phyloP scores from a whole-genome alignment of 2,888 invertebrate species.

The Herminia tarsipennalis region DNA sequence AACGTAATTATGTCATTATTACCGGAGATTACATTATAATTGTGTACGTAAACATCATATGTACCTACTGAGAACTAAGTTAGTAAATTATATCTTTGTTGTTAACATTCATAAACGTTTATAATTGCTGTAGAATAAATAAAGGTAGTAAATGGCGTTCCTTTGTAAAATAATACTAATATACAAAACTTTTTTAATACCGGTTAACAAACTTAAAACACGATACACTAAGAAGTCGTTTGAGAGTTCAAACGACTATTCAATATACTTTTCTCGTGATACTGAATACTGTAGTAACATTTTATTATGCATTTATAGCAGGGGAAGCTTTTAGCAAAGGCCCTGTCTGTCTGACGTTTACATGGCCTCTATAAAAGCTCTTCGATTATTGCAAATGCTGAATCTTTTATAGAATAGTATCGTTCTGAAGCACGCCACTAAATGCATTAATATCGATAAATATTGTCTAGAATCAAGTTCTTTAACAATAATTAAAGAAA shows the following conservation, averaged over 20 bases:
- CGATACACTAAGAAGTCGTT: no score
- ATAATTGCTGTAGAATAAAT: conserved; percentile 46
- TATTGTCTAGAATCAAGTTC: no score
- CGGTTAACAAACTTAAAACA: no score
- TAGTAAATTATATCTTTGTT: conserved; percentile 5
- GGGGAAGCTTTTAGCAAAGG: not conserved
- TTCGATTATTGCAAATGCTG: no score
- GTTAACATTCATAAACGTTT: conserved; percentile 38
- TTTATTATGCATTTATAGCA: not conserved
- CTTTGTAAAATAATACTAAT: no score
- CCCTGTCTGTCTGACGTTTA: no score
- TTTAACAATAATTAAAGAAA: no score
- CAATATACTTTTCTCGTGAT: conserved; percentile 2
- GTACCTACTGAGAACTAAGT: conserved; percentile 41
- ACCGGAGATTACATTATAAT: conserved; percentile 46
- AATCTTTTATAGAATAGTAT: no score
- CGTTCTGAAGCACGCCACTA: no score
- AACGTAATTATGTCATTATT: conserved; percentile 35
- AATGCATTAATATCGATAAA: no score
- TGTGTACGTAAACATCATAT: conserved; percentile 35
- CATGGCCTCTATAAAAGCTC: no score
- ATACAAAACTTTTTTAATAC: no score
- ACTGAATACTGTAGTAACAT: conserved; percentile 1
- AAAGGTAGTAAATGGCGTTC: conserved; percentile 18
- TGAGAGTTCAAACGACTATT: not conserved